Conservation (phyloP, 1,140 invertebrate genomes). For the Chelonus insularis region DNA sequence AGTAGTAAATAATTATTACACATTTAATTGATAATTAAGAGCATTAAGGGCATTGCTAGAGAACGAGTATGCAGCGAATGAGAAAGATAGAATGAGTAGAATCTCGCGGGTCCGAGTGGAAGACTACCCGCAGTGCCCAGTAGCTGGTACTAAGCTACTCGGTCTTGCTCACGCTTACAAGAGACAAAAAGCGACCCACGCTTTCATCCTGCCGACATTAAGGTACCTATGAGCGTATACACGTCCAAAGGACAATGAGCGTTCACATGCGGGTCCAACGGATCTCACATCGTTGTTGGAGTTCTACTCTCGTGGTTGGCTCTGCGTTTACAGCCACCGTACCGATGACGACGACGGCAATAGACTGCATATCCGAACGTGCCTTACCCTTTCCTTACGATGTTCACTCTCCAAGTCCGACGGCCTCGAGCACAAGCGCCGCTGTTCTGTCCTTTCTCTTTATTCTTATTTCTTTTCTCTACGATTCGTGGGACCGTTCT, state of each 20-base stretch:
- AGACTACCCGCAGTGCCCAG: conserved; percentile 28
- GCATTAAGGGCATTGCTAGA: background rate
- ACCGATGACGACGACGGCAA: conserved; percentile 3
- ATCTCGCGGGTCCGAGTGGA: conserved; percentile 7
- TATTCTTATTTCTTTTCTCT: conserved; percentile 8
- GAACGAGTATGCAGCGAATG: background rate
- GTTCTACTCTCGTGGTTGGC: conserved; percentile 21
- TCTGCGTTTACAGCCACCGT: conserved; percentile 41
- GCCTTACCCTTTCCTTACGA: conserved; percentile 17
- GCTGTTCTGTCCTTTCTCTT: background rate
- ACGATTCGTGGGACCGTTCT: conserved; percentile 20
- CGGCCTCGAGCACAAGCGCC: conserved; percentile 20
- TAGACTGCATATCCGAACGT: conserved; percentile 1
- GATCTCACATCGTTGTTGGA: conserved; percentile 44
- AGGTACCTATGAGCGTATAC: conserved; percentile 35
- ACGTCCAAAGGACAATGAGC: conserved; percentile 41
- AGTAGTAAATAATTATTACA: too few species aligned
- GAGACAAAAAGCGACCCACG: conserved; percentile 37
- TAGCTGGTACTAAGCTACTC: conserved; percentile 17
- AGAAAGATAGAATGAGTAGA: conserved; percentile 5
- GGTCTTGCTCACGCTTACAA: conserved; percentile 14
- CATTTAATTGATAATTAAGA: too few species aligned
- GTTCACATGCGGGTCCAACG: conserved; percentile 54
- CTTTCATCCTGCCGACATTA: conserved; percentile 54
- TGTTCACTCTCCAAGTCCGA: conserved; percentile 10